Percentiles rank a stretch among this genome's conserved stretches.
These are phyloP conservation scores for Ectemnius cavifrons DNA, from an alignment of 2,888 invertebrate genomes.

Conservation along the genomic window DNA sequence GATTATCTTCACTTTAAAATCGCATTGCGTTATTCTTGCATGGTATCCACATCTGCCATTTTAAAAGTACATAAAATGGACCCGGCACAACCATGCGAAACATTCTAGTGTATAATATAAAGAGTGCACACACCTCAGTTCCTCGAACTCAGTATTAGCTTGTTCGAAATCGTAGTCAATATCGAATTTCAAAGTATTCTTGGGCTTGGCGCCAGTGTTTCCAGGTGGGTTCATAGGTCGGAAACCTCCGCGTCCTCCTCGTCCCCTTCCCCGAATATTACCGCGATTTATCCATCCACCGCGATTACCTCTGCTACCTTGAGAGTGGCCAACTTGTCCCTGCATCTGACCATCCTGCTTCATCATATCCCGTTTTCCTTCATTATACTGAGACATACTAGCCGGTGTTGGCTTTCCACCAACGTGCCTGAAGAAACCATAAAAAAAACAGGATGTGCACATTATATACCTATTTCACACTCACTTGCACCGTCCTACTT, in stretches of 20 bases:
- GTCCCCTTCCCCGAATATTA: slow-evolving; percentile 74
- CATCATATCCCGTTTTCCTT: slow-evolving; percentile 67
- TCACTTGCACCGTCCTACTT: background rate
- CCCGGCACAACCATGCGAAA: slow-evolving; percentile 70
- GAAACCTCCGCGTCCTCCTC: slow-evolving; percentile 73
- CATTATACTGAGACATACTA: slow-evolving; percentile 73
- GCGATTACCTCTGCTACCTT: slow-evolving; percentile 75
- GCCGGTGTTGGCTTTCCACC: slow-evolving; percentile 65
- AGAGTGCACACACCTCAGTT: slow-evolving; percentile 81
- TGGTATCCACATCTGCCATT: slow-evolving; percentile 71
- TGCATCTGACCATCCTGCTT: slow-evolving; percentile 65
- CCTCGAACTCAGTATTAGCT: slow-evolving; percentile 98
- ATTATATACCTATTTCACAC: background rate
- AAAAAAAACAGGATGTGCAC: background rate
- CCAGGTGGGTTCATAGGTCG: slow-evolving; percentile 71
- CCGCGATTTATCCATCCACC: slow-evolving; percentile 75
- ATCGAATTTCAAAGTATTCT: slow-evolving; percentile 93
- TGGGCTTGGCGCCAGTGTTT: slow-evolving; percentile 77
- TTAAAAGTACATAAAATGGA: slow-evolving; percentile 66
- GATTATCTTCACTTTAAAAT: slow-evolving; percentile 54
- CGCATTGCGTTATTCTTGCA: slow-evolving; percentile 68
- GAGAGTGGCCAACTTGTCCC: slow-evolving; percentile 68
- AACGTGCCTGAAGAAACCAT: slow-evolving; percentile 61
- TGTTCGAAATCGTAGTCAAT: slow-evolving; percentile 99
- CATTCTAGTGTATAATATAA: background rate